These are phyloP conservation scores for Sylvia borin DNA, from an alignment of 2,797 vertebrate species.

Conservation along the genomic window DNA sequence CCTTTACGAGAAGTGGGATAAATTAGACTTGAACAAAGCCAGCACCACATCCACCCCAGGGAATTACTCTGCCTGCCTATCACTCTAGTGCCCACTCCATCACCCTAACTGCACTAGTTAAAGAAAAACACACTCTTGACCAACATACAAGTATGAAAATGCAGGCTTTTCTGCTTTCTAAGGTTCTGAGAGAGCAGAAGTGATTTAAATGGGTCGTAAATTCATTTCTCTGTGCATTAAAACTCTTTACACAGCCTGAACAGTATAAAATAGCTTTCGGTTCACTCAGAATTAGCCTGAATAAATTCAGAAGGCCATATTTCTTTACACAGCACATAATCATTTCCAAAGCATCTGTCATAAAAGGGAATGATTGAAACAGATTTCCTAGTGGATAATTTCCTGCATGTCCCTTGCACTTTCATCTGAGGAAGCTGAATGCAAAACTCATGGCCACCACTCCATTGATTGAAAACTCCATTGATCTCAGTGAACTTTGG, in stretches of 20 bases:
- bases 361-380: slow-evolving; percentile 12
- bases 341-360: slow-evolving; percentile 16
- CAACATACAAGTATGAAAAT: not conserved
- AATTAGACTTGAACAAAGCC: not conserved
- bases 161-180: not conserved
- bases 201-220: not conserved
- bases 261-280: not conserved
- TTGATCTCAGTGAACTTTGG: not conserved
- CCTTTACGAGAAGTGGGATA: not conserved
- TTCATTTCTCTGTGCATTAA: slow-evolving; percentile 7
- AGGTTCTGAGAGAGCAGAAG: not conserved
- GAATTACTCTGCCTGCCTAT: not conserved
- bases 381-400: slow-evolving; percentile 21
- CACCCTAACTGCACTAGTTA: not conserved
- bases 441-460: not conserved
- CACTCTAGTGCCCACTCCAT: not conserved
- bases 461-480: not conserved
- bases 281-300: not conserved
- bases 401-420: not conserved
- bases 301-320: not conserved
- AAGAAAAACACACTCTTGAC: not conserved
- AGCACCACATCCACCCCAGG: not conserved
- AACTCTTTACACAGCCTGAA: not conserved
- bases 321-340: slow-evolving; percentile 26
- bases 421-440: slow-evolving; percentile 8